These are phyloP conservation scores for Danio rerio DNA, from an alignment of 2,113 vertebrate genomes.

Conservation along the genomic window DNA sequence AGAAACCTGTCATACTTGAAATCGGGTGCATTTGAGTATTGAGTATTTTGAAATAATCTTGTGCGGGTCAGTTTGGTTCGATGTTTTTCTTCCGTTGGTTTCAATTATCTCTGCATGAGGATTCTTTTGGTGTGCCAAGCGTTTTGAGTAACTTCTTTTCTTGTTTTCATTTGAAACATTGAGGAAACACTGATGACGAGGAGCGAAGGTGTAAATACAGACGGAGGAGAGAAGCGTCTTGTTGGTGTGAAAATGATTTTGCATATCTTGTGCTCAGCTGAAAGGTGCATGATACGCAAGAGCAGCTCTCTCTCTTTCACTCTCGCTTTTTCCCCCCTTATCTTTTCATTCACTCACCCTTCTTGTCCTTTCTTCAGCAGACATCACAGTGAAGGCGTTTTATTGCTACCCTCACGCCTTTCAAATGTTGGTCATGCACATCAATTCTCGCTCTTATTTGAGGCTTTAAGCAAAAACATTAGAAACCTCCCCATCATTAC, in stretches of 20 bases:
- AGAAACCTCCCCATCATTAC: conserved; percentile 6
- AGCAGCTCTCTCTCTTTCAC: conserved; percentile 42
- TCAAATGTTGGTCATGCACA: conserved; percentile 9
- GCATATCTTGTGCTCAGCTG: conserved; percentile 92
- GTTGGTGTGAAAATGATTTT: conserved; percentile 79
- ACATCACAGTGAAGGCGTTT: conserved; percentile 30
- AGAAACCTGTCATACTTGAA: conserved; percentile 96
- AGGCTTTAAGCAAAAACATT: neutral
- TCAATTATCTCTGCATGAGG: conserved; percentile 87
- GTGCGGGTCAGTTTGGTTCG: conserved; percentile 75
- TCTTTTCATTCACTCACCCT: conserved; percentile 21
- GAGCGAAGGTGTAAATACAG: conserved; percentile 63
- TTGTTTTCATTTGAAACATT: conserved; percentile 80
- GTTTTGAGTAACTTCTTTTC: conserved; percentile 71
- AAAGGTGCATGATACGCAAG: conserved; percentile 60
- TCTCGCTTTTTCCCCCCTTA: neutral
- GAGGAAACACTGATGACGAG: conserved; percentile 66
- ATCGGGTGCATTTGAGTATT: conserved; percentile 93
- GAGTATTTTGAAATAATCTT: conserved; percentile 83
- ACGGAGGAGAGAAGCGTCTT: conserved; percentile 67
- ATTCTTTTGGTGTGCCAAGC: conserved; percentile 85
- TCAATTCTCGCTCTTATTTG: neutral
- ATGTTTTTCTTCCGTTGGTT: conserved; percentile 64
- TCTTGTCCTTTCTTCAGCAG: conserved; percentile 18
- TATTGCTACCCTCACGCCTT: neutral